Conservation (phyloP, 23 tunicate species). For the Trididemnum nubilum region DNA sequence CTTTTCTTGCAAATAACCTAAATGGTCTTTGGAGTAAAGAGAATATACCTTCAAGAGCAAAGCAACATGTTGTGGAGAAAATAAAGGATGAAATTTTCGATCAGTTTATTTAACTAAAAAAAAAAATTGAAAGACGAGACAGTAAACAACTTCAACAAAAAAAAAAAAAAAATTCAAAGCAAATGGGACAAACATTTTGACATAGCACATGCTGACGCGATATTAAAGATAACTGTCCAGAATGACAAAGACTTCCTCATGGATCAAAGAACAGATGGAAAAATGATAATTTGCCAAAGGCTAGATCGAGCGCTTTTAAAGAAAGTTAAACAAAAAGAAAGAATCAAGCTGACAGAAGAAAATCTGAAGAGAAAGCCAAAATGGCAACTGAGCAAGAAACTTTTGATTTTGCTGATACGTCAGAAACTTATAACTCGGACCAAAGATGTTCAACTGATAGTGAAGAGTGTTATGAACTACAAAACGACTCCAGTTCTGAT, state of each 20-base stretch:
- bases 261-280: neutral
- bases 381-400: neutral
- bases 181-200: neutral
- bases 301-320: neutral
- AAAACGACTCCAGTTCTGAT: neutral
- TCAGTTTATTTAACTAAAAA: neutral
- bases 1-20: neutral
- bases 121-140: slow-evolving; percentile 2
- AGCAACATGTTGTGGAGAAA: neutral
- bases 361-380: neutral
- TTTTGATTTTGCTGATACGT: neutral
- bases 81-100: neutral
- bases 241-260: slow-evolving; percentile 9
- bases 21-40: neutral
- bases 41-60: neutral
- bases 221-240: neutral
- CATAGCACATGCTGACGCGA: slow-evolving; percentile 8
- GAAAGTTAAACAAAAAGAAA: neutral
- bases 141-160: neutral
- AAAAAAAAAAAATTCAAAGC: neutral
- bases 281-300: neutral
- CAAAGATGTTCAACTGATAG: neutral
- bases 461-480: neutral
- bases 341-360: neutral
- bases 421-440: neutral